Percentiles rank a stretch among this genome's conserved stretches.
These are phyloP conservation scores for Euzetes globulus DNA, from an alignment of 2,888 invertebrate species.

Conservation along the genomic window DNA sequence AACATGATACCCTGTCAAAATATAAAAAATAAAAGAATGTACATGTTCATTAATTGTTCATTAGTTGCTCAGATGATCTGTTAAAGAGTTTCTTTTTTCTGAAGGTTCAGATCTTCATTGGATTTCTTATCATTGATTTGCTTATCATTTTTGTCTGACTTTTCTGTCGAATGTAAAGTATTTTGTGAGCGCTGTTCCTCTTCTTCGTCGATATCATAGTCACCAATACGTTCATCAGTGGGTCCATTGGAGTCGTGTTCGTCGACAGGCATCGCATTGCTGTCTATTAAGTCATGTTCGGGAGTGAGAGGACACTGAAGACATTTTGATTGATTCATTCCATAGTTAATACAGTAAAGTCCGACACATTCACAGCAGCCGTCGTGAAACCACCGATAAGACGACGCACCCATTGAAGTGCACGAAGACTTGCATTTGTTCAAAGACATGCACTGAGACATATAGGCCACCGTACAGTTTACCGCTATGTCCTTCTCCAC, in stretches of 20 bases:
- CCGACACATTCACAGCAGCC: constrained; percentile 92
- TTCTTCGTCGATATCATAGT: constrained; percentile 9
- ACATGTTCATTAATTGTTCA: no score
- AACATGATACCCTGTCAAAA: no score
- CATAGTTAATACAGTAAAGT: constrained; percentile 77
- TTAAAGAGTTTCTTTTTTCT: background rate
- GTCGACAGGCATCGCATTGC: background rate
- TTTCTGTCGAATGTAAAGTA: background rate
- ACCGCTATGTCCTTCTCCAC: constrained; percentile 29
- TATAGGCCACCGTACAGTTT: constrained; percentile 85
- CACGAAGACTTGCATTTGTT: constrained; percentile 78
- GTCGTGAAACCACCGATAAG: constrained; percentile 86
- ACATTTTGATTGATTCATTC: constrained; percentile 65
- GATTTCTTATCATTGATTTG: background rate
- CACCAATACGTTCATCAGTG: background rate
- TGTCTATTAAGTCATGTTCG: background rate
- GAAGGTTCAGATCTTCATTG: background rate
- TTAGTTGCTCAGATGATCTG: no score
- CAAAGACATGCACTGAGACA: constrained; percentile 79
- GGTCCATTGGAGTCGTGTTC: background rate
- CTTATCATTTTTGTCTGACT: background rate
- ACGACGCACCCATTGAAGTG: constrained; percentile 70
- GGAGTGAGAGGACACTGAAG: constrained; percentile 29
- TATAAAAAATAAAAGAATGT: no score
- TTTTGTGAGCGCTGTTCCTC: background rate